A percentile compares a stretch with the other conserved stretches of the same genome.
Conservation (phyloP, 1,140 invertebrate species). For the Camponotus pennsylvanicus region DNA sequence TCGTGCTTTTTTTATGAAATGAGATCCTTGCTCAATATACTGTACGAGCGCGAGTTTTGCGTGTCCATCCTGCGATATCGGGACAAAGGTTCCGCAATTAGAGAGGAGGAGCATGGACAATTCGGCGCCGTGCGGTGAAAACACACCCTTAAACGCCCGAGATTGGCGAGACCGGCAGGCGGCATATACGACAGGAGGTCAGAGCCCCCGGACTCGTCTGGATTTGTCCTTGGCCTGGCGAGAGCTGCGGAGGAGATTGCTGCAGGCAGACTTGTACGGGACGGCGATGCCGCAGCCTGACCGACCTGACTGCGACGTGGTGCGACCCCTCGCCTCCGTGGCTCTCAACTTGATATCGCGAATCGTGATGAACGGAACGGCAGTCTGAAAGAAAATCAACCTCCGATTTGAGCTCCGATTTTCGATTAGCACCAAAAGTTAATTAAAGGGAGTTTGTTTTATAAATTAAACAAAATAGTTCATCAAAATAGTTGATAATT, state of each 20-base stretch:
- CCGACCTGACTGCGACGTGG: slow-evolving; percentile 67
- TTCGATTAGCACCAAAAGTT: no score
- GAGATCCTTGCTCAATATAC: not conserved
- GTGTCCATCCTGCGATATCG: not conserved
- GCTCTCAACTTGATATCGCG: slow-evolving; percentile 69
- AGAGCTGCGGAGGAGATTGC: slow-evolving; percentile 54
- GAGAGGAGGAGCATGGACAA: slow-evolving; percentile 33
- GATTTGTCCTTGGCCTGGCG: slow-evolving; percentile 69
- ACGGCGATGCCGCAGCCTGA: slow-evolving; percentile 58
- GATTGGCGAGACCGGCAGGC: slow-evolving; percentile 56
- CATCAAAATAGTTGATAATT: no score
- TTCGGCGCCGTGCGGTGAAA: slow-evolving; percentile 61
- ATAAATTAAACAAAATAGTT: no score
- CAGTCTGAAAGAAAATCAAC: not conserved
- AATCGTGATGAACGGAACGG: not conserved
- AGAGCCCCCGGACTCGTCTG: slow-evolving; percentile 74
- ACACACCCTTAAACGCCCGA: slow-evolving; percentile 71
- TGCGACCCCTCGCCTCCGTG: slow-evolving; percentile 67
- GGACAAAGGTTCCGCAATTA: slow-evolving; percentile 67
- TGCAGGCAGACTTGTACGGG: slow-evolving; percentile 55
- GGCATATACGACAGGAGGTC: slow-evolving; percentile 72
- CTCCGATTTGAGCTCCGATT: not conserved
- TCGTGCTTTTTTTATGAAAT: not conserved
- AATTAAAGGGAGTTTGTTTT: no score
- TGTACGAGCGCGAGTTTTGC: not conserved